phyloP scores from a whole-genome alignment of 2,888 invertebrate genomes.

The Schizotus pectinicornis region DNA sequence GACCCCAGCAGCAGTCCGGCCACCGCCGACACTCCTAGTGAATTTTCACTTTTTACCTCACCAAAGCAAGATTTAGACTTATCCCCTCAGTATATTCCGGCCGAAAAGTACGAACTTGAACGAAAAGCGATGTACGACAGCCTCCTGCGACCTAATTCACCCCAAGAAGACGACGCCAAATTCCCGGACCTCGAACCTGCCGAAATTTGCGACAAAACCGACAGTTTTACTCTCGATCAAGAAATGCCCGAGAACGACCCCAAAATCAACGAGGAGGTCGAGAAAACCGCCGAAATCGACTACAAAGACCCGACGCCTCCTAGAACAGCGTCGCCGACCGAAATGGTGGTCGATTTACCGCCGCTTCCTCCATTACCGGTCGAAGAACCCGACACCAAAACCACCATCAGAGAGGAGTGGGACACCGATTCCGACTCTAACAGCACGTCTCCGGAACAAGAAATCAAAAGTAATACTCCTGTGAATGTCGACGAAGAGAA shows the following conservation, averaged over 20 bases:
- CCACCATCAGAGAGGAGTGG: constrained; percentile 46
- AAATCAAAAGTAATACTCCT: constrained; percentile 30
- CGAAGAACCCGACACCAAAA: constrained; percentile 35
- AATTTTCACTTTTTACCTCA: constrained; percentile 52
- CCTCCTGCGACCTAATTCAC: constrained; percentile 52
- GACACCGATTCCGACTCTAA: constrained; percentile 50
- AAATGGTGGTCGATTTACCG: background rate
- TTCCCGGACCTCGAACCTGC: no score
- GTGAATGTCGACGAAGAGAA: constrained; percentile 50
- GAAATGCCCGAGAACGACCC: constrained; percentile 2
- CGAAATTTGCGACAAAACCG: constrained; percentile 44
- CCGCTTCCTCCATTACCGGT: constrained; percentile 19
- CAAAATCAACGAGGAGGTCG: constrained; percentile 40
- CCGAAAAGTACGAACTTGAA: constrained; percentile 59
- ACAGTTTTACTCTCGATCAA: background rate
- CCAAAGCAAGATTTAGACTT: constrained; percentile 53
- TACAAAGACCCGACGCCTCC: constrained; percentile 6
- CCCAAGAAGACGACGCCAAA: constrained; percentile 49
- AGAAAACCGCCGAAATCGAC: constrained; percentile 47
- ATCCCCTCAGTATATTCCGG: constrained; percentile 58
- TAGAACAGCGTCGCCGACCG: no score
- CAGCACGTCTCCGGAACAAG: constrained; percentile 44
- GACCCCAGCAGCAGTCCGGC: constrained; percentile 56
- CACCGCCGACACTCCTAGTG: constrained; percentile 51
- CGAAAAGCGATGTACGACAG: constrained; percentile 58